Evolutionary conservation across 2,888 invertebrate species (phyloP).

Genomic region (Dolichopus griseipennis): DNA sequence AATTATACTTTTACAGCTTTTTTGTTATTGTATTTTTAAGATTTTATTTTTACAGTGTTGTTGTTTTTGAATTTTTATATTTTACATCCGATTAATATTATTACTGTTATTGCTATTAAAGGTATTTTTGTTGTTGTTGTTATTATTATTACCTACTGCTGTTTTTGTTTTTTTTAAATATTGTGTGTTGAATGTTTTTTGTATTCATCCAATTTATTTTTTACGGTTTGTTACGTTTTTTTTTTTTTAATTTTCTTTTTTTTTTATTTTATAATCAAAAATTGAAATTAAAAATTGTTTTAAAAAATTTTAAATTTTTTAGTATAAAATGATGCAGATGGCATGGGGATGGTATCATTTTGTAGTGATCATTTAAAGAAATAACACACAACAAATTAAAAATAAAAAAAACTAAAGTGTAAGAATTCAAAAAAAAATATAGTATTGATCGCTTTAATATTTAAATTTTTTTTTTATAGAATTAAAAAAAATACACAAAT

Average conservation of each 20-base stretch:
- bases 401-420: no score
- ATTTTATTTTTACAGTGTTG: neutral
- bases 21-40: no score
- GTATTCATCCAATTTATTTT: neutral
- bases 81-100: neutral
- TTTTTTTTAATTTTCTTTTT: neutral
- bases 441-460: no score
- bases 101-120: neutral
- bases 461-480: no score
- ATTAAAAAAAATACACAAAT: neutral
- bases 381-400: neutral
- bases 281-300: no score
- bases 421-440: no score
- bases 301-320: conserved; percentile 10
- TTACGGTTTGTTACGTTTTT: conserved; percentile 1
- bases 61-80: neutral
- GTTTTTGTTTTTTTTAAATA: neutral
- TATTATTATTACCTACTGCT: neutral
- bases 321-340: conserved; percentile 22
- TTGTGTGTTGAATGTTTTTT: neutral
- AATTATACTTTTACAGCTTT: no score
- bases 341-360: conserved; percentile 24
- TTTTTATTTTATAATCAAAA: neutral
- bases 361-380: conserved; percentile 15
- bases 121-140: neutral